These are phyloP conservation scores for Clitarchus hookeri DNA, from an alignment of 2,888 invertebrate species.

Conservation along the genomic window DNA sequence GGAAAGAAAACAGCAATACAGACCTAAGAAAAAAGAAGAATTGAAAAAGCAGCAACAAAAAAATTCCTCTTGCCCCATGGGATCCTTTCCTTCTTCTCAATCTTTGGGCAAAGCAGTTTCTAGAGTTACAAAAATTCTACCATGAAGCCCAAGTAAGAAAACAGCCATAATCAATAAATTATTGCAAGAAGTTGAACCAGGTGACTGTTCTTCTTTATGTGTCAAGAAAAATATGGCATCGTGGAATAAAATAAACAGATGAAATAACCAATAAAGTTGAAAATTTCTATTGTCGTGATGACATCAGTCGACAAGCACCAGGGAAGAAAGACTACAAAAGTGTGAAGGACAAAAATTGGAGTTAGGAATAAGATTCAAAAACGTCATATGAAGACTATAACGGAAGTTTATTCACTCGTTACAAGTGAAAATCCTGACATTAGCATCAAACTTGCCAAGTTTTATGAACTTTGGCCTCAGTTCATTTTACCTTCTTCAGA, in stretches of 20 bases:
- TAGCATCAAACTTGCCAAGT: not conserved
- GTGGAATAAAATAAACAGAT: not conserved
- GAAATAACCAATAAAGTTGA: not conserved
- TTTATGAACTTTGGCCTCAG: not conserved
- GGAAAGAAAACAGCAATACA: not conserved
- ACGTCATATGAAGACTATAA: not conserved
- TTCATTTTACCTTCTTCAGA: not conserved
- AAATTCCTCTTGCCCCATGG: not conserved
- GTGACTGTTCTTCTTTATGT: not conserved
- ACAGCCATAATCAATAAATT: not conserved
- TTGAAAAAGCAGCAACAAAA: not conserved
- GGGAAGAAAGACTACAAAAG: not conserved
- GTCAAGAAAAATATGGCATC: not conserved
- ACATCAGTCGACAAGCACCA: not conserved
- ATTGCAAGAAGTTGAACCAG: not conserved
- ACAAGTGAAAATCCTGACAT: not conserved
- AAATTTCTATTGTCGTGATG: not conserved
- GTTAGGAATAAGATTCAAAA: not conserved
- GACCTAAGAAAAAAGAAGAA: not conserved
- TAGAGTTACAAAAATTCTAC: not conserved
- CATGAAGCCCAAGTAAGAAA: not conserved
- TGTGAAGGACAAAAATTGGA: not conserved
- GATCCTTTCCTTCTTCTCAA: not conserved
- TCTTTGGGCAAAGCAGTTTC: not conserved
- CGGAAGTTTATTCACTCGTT: not conserved